phyloP scores from a whole-genome alignment of 2,797 vertebrate species.

The Pseudochirops corinnae region DNA sequence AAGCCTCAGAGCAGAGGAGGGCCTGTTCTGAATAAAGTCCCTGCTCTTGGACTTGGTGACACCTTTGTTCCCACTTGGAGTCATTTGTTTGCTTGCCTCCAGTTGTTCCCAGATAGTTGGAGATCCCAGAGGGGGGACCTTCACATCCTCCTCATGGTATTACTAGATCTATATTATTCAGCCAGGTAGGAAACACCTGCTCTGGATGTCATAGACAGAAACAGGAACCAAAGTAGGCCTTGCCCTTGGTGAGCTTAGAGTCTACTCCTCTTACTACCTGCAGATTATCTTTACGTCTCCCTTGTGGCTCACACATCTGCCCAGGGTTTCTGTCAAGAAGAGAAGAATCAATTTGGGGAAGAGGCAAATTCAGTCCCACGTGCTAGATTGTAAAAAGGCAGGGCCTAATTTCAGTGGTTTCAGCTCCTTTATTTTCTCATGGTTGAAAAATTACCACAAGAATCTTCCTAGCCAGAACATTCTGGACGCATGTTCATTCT shows the following conservation, averaged over 20 bases:
- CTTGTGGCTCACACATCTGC: background rate
- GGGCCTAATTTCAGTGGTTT: background rate
- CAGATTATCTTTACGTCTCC: background rate
- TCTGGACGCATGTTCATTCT: background rate
- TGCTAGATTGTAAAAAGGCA: background rate
- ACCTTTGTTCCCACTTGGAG: background rate
- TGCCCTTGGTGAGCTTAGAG: background rate
- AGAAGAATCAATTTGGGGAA: background rate
- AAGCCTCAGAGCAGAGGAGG: background rate
- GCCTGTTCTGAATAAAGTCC: background rate
- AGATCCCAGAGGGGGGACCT: background rate
- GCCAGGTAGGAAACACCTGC: background rate
- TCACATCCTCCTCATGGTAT: background rate
- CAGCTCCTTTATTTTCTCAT: background rate
- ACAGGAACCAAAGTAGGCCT: background rate
- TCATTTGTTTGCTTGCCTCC: background rate
- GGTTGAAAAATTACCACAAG: background rate
- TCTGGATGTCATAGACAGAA: background rate
- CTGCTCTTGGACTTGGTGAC: background rate
- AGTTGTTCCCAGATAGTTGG: background rate
- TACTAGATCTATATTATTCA: background rate
- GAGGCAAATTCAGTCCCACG: background rate
- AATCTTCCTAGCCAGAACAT: background rate
- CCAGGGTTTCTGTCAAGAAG: background rate
- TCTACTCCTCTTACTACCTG: background rate